A percentile compares a stretch with the other conserved stretches of the same genome.
Evolutionary conservation across 2,888 invertebrate genomes (phyloP).

Genomic region (Onthophagus sagittarius): DNA sequence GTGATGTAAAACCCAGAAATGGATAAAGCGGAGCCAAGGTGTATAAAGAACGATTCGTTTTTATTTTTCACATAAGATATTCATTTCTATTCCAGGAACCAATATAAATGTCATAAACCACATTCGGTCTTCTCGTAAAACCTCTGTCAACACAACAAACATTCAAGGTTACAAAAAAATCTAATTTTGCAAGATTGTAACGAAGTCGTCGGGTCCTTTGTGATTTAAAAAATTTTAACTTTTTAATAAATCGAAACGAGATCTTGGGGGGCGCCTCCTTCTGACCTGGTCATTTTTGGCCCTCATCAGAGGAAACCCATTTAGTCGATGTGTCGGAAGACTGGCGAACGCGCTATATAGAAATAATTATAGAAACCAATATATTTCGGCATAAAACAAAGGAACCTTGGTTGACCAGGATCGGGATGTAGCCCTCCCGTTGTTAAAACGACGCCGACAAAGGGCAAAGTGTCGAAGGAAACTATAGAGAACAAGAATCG

Average conservation of each 20-base stretch:
- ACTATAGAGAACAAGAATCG: slow-evolving; percentile 15
- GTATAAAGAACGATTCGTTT: too few relatives aligned
- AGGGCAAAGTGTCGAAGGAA: slow-evolving; percentile 28
- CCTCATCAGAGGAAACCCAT: slow-evolving; percentile 1
- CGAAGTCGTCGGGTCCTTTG: not conserved
- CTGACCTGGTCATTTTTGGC: not conserved
- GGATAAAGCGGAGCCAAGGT: too few relatives aligned
- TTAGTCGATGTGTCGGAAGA: slow-evolving; percentile 7
- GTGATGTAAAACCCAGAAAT: too few relatives aligned
- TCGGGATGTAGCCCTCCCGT: slow-evolving; percentile 28
- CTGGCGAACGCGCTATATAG: slow-evolving; percentile 10
- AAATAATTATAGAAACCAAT: slow-evolving; percentile 29
- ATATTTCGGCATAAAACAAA: slow-evolving; percentile 31
- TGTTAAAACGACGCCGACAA: slow-evolving; percentile 29
- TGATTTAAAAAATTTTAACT: not conserved
- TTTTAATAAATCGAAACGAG: not conserved
- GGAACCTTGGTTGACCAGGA: slow-evolving; percentile 21
- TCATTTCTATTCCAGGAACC: too few relatives aligned
- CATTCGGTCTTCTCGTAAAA: too few relatives aligned
- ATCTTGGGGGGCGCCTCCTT: not conserved
- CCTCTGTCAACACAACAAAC: too few relatives aligned
- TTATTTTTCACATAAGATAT: too few relatives aligned
- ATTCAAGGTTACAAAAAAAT: too few relatives aligned
- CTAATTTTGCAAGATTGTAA: not conserved
- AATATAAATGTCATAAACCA: too few relatives aligned